These are phyloP conservation scores for Nipponia nippon DNA, from an alignment of 2,113 vertebrate species.

Conservation along the genomic window DNA sequence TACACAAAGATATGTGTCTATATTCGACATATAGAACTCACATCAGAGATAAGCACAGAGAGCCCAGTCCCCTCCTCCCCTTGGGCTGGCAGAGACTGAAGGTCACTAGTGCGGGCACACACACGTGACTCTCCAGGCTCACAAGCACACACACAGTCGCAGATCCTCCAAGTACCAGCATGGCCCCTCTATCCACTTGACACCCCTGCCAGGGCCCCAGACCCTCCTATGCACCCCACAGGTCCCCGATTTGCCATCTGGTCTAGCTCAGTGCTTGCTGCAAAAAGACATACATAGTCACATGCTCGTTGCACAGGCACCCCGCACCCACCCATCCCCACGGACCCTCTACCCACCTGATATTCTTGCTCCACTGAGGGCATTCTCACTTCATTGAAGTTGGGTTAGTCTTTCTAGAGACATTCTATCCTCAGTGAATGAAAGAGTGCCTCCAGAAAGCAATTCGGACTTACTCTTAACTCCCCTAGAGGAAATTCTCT, in stretches of 20 bases:
- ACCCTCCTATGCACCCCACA: accelerated
- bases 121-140: neutral
- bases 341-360: no score
- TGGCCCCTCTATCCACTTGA: neutral
- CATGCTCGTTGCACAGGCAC: neutral
- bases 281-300: neutral
- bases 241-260: accelerated
- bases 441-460: neutral
- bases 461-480: neutral
- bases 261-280: neutral
- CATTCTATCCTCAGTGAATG: neutral
- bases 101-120: no score
- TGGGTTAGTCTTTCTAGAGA: neutral
- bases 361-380: neutral
- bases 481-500: neutral
- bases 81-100: neutral
- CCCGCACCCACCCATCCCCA: accelerated
- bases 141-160: accelerated
- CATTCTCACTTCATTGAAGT: neutral
- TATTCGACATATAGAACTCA: neutral
- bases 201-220: neutral
- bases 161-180: neutral
- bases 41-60: neutral
- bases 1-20: neutral
- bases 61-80: accelerated